Base-by-base conservation (phyloP, 2,797 vertebrate genomes). In the Zonotrichia albicollis region DNA sequence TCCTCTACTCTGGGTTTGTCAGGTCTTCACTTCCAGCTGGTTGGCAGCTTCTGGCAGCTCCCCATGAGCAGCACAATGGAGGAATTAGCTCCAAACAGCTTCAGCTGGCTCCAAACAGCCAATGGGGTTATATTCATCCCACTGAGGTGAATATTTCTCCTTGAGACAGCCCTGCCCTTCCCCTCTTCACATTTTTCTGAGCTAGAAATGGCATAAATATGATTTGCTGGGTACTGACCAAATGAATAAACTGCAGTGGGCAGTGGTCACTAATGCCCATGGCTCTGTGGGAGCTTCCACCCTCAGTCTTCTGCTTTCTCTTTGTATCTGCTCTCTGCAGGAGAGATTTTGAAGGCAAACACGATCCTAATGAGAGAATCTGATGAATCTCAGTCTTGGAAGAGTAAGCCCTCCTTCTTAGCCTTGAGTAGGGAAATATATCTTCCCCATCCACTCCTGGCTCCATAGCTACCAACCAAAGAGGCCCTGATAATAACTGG, bases 181-280 rank as follows among this genome's bases (percentile, higher is more conserved):
- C 10, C 6, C 9, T 29, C 51, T 61, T 79, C 22, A 30, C 10
- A 34, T 40, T 58, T 70, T 53, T 84, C 61, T 55, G 13, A 64
- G 27, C 13, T 17, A 45, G 12, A 73, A 72, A 43, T n/a, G 12
- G 3, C 8, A 76, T 16, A 85, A 68, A 79, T 68, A 10, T 27
- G 6, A 30, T 8, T 68, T 65, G 3, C 14, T 78, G 36, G 16
- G 11, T 48, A 26, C 32, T n/a, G 26, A 2, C 2, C 1, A 7
- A 80, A 18, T 34, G 26, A 66, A 74, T 10, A 20, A 77, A 16
- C 4, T 62, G 13, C 43, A 58, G 21, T 22, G 10, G 40, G 16
- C 32, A 77, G 21, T 2, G 6, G 10, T 23, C 0, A 0, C 16
- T 62, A 70, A 11, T 2, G 12, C 5, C 14, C 21, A 25, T 14